Evolutionary conservation across 2,113 vertebrate species (phyloP).

Genomic region (Typhlomys cinereus): DNA sequence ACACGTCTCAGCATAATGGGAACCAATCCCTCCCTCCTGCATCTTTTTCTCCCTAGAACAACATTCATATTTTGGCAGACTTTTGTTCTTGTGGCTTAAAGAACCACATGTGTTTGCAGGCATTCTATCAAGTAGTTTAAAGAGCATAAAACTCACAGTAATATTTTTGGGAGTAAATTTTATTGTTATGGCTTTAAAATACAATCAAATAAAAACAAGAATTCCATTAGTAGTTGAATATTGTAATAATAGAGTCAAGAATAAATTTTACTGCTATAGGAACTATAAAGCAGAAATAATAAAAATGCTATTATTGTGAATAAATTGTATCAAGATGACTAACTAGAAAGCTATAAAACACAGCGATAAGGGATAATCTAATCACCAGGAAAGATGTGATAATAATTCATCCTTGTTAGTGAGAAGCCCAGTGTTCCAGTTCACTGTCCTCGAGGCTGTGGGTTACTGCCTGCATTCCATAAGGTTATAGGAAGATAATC

Average conservation of each 20-base stretch:
- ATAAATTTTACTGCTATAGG: slow-evolving; percentile 76
- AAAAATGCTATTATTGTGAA: slow-evolving; percentile 73
- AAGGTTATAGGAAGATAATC: slow-evolving; percentile 63
- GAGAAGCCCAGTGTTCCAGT: slow-evolving; percentile 23
- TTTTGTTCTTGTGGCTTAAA: slow-evolving; percentile 31
- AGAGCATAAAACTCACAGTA: slow-evolving; percentile 71
- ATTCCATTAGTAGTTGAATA: slow-evolving; percentile 76
- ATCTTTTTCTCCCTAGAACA: background rate
- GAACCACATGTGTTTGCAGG: slow-evolving; percentile 60
- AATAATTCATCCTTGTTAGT: slow-evolving; percentile 76
- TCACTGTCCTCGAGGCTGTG: slow-evolving; percentile 30
- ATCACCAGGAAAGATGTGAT: slow-evolving; percentile 68
- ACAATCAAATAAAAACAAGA: slow-evolving; percentile 76
- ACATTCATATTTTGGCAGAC: slow-evolving; percentile 47
- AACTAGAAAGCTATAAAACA: slow-evolving; percentile 77
- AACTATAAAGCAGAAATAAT: slow-evolving; percentile 77
- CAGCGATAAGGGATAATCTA: slow-evolving; percentile 71
- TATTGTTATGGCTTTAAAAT: slow-evolving; percentile 76
- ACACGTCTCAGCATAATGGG: background rate
- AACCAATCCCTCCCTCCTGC: background rate
- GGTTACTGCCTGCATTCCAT: slow-evolving; percentile 50
- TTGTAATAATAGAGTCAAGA: slow-evolving; percentile 72
- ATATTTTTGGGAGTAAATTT: slow-evolving; percentile 78
- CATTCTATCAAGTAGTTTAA: slow-evolving; percentile 69
- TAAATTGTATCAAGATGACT: slow-evolving; percentile 70